These are phyloP conservation scores for Morinoia aosen DNA, from an alignment of 2,888 invertebrate genomes.

Conservation along the genomic window DNA sequence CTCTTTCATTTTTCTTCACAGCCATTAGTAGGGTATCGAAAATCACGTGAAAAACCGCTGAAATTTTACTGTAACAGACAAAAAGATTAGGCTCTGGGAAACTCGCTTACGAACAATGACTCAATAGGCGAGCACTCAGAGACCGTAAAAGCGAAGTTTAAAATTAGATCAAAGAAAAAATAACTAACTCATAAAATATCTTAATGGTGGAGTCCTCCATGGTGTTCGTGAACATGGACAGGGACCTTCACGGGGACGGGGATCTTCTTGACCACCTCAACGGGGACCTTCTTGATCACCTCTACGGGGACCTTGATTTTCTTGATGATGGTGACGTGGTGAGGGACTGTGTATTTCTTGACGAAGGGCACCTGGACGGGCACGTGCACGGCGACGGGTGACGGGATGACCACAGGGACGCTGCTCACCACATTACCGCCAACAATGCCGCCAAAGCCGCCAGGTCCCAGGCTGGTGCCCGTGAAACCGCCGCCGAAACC, in stretches of 20 bases:
- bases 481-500: conserved; percentile 15
- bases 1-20: background rate
- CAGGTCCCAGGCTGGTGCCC: background rate
- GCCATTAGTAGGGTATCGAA: background rate
- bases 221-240: conserved; percentile 42
- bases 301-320: conserved; percentile 40
- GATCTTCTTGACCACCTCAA: conserved; percentile 45
- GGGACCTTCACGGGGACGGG: conserved; percentile 43
- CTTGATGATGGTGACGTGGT: conserved; percentile 40
- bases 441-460: conserved; percentile 34
- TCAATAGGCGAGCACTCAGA: background rate
- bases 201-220: conserved; percentile 18
- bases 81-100: background rate
- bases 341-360: conserved; percentile 40
- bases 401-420: conserved; percentile 7
- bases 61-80: conserved; percentile 44
- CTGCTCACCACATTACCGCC: conserved; percentile 40
- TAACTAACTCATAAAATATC: background rate
- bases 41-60: background rate
- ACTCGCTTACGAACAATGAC: conserved; percentile 2
- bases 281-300: conserved; percentile 52
- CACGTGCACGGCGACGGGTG: conserved; percentile 43
- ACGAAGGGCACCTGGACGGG: conserved; percentile 33
- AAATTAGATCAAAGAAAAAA: conserved; percentile 25
- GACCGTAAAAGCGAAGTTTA: background rate